Percentiles rank a stretch among this genome's conserved stretches.
Evolutionary conservation across 2,797 vertebrate genomes (phyloP).

Genomic region (Sus cebifrons): DNA sequence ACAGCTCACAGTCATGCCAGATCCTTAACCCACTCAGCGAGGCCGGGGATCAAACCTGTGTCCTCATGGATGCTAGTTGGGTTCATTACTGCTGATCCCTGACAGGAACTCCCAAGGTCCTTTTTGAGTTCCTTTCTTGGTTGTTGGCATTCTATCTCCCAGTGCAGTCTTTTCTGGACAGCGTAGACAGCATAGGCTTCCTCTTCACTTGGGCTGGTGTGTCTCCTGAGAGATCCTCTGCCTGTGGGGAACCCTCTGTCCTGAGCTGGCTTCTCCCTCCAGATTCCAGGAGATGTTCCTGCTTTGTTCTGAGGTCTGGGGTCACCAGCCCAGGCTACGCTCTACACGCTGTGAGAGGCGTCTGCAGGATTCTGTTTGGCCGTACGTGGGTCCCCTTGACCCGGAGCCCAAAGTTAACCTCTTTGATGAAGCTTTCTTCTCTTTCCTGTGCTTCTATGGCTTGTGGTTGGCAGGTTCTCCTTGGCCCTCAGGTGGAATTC

Average conservation of each 20-base stretch:
- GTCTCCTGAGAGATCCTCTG: accelerated
- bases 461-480: not conserved
- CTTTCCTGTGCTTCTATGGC: not conserved
- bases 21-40: no score
- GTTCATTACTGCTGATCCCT: no score
- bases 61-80: no score
- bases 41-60: no score
- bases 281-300: not conserved
- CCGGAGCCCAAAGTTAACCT: no score
- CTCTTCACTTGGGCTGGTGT: accelerated
- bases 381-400: not conserved
- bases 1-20: no score
- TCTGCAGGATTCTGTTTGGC: no score
- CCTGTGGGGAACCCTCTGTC: accelerated
- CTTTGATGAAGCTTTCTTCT: not conserved
- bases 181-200: accelerated
- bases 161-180: accelerated
- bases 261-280: not conserved
- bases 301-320: not conserved
- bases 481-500: not conserved
- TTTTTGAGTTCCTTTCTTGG: not conserved
- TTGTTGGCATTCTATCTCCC: no score
- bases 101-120: no score
- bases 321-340: accelerated
- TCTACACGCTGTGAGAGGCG: accelerated